Conservation (phyloP, 2,797 vertebrate species). For the Microcaecilia unicolor region DNA sequence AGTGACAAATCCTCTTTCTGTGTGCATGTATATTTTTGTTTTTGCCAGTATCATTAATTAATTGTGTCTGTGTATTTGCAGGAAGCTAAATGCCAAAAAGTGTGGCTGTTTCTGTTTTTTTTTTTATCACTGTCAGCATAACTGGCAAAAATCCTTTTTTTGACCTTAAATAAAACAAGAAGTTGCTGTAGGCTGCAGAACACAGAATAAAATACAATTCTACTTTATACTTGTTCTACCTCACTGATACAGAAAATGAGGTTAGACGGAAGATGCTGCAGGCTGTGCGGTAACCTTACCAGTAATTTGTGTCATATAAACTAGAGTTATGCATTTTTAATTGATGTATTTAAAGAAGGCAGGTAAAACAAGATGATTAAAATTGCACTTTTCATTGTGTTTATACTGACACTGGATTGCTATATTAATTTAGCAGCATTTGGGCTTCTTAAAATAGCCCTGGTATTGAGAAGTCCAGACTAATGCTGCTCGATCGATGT, state of each 20-base stretch:
- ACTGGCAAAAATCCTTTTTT: neutral
- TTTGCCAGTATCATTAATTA: no score
- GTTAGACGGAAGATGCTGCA: constrained; percentile 47
- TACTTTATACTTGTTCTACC: constrained; percentile 50
- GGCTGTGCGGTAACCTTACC: constrained; percentile 4
- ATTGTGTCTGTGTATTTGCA: no score
- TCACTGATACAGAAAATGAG: constrained; percentile 67
- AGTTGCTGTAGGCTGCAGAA: constrained; percentile 29
- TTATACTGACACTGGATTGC: constrained; percentile 10
- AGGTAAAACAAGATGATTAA: constrained; percentile 15
- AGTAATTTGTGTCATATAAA: neutral
- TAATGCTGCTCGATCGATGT: constrained; percentile 24
- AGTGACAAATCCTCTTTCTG: no score
- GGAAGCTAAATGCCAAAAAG: neutral
- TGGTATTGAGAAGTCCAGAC: constrained; percentile 23
- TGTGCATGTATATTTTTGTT: no score
- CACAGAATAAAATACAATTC: constrained; percentile 57
- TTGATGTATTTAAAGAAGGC: constrained; percentile 28
- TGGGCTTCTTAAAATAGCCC: constrained; percentile 24
- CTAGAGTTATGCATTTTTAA: constrained; percentile 15
- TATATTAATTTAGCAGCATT: constrained; percentile 11
- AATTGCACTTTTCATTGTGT: neutral
- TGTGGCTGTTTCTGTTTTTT: neutral
- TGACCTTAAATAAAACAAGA: constrained; percentile 9
- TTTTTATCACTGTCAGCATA: neutral